Evolutionary conservation across 2,888 invertebrate species (phyloP).

Genomic region (Cheilosia scutellata): DNA sequence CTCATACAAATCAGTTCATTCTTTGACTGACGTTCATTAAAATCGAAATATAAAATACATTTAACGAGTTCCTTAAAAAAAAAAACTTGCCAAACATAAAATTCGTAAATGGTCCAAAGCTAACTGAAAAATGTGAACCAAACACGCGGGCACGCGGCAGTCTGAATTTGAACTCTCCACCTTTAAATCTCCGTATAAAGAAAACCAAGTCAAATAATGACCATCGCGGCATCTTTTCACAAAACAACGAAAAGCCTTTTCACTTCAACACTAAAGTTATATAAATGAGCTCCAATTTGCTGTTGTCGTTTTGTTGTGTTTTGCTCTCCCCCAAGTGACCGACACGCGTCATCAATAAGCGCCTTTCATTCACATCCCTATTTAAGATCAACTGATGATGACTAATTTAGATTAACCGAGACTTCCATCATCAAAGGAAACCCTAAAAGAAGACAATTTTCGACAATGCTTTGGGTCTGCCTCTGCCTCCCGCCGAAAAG

Average conservation of each 20-base stretch:
- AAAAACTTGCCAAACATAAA: neutral
- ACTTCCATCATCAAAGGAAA: conserved; percentile 65
- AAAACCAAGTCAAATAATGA: conserved; percentile 46
- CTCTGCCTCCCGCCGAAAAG: conserved; percentile 32
- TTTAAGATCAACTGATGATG: conserved; percentile 73
- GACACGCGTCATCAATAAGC: conserved; percentile 76
- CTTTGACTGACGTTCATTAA: no score
- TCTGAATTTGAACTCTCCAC: neutral
- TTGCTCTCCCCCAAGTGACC: conserved; percentile 48
- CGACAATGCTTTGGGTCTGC: conserved; percentile 29
- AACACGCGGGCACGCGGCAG: neutral
- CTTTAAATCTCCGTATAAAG: neutral
- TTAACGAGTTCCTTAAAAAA: no score
- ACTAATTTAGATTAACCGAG: conserved; percentile 75
- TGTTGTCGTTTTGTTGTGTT: conserved; percentile 2
- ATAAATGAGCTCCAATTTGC: conserved; percentile 58
- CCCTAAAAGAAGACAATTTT: conserved; percentile 45
- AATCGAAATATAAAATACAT: no score
- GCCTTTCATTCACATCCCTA: conserved; percentile 72
- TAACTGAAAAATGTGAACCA: neutral
- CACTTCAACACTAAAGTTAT: conserved; percentile 31
- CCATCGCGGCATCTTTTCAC: conserved; percentile 43
- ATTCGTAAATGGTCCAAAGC: neutral
- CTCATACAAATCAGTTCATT: no score
- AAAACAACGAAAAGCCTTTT: conserved; percentile 4